A percentile compares a stretch with the other conserved stretches of the same genome.
Conservation (phyloP, 2,797 vertebrate genomes). For the Oceanodroma leucorhoa region DNA sequence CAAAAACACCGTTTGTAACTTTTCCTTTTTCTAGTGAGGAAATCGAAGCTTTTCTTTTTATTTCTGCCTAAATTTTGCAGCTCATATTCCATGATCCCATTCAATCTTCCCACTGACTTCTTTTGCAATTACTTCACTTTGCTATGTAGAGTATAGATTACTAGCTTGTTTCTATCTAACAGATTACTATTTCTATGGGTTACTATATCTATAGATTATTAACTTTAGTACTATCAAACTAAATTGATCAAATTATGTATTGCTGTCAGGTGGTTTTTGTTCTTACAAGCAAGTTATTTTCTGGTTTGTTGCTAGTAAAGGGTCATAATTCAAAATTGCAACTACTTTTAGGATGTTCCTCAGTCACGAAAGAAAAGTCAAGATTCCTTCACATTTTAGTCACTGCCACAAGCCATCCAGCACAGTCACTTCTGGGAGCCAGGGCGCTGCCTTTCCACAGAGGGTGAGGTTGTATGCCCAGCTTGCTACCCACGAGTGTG, state of each 20-base stretch:
- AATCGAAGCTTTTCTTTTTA: background rate
- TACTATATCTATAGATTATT: background rate
- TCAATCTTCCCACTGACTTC: background rate
- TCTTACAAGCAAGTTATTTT: background rate
- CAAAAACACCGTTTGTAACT: background rate
- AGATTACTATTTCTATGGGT: background rate
- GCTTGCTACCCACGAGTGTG: rapidly evolving
- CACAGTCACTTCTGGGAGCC: background rate
- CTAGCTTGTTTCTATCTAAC: background rate
- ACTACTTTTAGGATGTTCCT: background rate
- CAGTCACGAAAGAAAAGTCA: background rate
- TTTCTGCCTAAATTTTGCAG: background rate
- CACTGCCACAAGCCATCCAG: background rate
- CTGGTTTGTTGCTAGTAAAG: background rate
- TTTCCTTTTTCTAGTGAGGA: background rate
- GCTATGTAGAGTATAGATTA: background rate
- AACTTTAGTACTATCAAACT: background rate
- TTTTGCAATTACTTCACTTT: background rate
- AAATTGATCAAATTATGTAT: background rate
- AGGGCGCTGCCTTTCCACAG: background rate
- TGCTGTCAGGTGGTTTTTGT: background rate
- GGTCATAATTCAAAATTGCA: background rate
- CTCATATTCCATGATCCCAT: background rate
- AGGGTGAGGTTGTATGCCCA: background rate
- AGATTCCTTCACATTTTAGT: background rate